These are phyloP conservation scores for Listronotus oregonensis DNA, from an alignment of 1,140 invertebrate species.

Conservation along the genomic window DNA sequence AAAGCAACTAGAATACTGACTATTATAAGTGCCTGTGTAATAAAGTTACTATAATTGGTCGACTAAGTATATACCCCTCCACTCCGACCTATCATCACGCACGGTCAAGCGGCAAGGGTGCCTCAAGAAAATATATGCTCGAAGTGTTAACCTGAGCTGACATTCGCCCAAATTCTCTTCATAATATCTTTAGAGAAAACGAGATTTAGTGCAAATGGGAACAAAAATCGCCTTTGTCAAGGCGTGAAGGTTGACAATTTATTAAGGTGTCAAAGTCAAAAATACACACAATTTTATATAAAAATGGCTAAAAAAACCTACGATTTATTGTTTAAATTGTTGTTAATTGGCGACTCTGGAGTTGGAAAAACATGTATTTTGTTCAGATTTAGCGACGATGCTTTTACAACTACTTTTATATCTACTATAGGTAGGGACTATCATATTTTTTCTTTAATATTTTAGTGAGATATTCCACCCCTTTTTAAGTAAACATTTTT, in stretches of 20 bases:
- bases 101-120: too few species aligned
- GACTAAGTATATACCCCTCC: too few species aligned
- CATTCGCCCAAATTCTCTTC: too few species aligned
- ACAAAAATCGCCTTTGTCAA: constrained; percentile 1
- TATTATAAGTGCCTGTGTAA: too few species aligned
- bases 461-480: constrained; percentile 52
- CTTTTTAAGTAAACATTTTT: constrained; percentile 44
- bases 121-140: too few species aligned
- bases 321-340: constrained; percentile 96
- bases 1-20: too few species aligned
- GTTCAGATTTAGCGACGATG: constrained; percentile 97
- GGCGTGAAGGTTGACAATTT: constrained; percentile 27
- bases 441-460: constrained; percentile 47
- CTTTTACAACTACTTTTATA: constrained; percentile 98
- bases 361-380: constrained; percentile 98
- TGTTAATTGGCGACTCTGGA: constrained; percentile 96
- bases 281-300: constrained; percentile 9
- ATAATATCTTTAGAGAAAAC: too few species aligned
- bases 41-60: too few species aligned
- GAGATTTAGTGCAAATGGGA: too few species aligned
- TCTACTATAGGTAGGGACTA: constrained; percentile 90
- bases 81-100: too few species aligned
- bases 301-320: constrained; percentile 95
- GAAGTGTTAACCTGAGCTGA: too few species aligned
- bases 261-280: constrained; percentile 34